Conservation (phyloP, 2,113 vertebrate genomes). For the Prunella fulvescens region DNA sequence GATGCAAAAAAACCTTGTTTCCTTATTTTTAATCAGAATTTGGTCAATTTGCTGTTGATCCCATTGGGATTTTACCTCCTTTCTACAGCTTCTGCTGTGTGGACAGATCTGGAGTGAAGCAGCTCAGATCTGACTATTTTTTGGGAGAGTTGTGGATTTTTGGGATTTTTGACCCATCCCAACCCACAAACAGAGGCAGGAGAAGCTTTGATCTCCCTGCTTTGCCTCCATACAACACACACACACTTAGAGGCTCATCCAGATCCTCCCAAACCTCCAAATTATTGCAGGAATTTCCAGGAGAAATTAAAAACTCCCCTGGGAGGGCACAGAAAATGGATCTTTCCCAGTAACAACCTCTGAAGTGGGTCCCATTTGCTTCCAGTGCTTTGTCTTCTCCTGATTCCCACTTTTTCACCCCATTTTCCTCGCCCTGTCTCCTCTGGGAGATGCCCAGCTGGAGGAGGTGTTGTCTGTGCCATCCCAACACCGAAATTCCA, state of each 20-base stretch:
- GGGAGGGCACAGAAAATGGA: background rate
- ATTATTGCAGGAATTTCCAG: background rate
- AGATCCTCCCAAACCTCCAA: background rate
- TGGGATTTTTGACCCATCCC: background rate
- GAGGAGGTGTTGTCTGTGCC: accelerated
- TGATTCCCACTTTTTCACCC: background rate
- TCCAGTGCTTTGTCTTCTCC: background rate
- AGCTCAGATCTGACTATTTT: background rate
- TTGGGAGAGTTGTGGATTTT: background rate
- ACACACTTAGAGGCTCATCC: background rate
- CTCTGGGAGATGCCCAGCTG: background rate
- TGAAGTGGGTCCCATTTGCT: background rate
- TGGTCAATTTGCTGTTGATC: background rate
- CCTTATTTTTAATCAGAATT: background rate
- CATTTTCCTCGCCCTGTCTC: background rate
- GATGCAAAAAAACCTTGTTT: background rate
- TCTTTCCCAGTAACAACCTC: background rate
- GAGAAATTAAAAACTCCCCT: background rate
- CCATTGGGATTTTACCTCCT: background rate
- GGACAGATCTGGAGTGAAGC: background rate
- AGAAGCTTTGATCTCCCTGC: background rate
- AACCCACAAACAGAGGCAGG: background rate
- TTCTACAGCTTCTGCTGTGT: background rate
- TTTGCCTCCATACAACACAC: background rate
- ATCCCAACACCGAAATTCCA: background rate